These are phyloP conservation scores for Lycopodina hypogea DNA, from an alignment of 37 sponge, comb jelly and placozoan genomes.

Conservation along the genomic window DNA sequence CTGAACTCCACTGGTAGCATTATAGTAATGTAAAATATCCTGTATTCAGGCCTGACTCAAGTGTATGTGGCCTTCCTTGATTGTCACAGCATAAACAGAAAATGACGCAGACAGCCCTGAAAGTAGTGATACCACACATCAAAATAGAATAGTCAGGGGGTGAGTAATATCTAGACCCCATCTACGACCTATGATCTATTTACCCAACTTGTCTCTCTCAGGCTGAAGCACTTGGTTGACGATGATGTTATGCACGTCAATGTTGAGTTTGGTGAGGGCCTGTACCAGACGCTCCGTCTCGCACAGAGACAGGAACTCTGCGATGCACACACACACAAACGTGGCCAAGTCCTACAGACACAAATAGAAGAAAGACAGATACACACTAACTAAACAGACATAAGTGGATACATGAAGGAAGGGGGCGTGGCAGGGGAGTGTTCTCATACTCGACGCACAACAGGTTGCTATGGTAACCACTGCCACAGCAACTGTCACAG, in stretches of 20 bases:
- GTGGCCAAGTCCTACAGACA: conserved; percentile 79
- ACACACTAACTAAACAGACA: background rate
- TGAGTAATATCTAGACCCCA: background rate
- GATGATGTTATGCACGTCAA: conserved; percentile 94
- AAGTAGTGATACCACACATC: too few relatives aligned
- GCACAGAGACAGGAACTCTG: conserved; percentile 96
- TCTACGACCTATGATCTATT: conserved; percentile 10
- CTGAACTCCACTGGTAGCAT: too few relatives aligned
- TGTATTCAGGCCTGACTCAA: too few relatives aligned
- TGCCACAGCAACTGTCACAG: too few relatives aligned
- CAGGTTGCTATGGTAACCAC: too few relatives aligned
- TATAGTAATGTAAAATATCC: too few relatives aligned
- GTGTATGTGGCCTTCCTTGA: too few relatives aligned
- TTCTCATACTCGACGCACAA: background rate
- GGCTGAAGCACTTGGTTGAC: conserved; percentile 93
- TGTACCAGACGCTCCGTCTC: conserved; percentile 98
- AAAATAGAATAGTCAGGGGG: too few relatives aligned
- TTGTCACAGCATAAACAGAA: too few relatives aligned
- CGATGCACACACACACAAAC: conserved; percentile 97
- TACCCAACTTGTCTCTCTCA: conserved; percentile 64
- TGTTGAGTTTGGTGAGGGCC: conserved; percentile 83
- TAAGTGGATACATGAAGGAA: background rate
- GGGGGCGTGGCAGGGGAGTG: background rate
- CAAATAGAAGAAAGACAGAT: conserved; percentile 3
- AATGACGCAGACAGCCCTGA: too few relatives aligned